phyloP scores from a whole-genome alignment of 2,888 invertebrate species.

The Mimachlamys varia region DNA sequence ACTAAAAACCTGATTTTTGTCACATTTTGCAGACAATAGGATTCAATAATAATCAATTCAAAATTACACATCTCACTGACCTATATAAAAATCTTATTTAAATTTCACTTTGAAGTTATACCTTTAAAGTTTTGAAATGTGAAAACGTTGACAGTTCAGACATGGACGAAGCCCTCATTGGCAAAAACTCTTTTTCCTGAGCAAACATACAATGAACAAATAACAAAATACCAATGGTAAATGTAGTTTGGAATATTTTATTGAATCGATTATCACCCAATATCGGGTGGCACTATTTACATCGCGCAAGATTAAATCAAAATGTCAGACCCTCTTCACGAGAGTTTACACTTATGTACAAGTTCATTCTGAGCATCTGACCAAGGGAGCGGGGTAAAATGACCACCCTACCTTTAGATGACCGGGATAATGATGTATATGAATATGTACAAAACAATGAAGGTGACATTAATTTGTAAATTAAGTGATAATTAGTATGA shows the following conservation, averaged over 20 bases:
- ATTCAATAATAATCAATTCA: too few relatives aligned
- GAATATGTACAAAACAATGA: not conserved
- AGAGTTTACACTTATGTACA: constrained; percentile 13
- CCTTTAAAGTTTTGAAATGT: too few relatives aligned
- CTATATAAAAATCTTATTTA: too few relatives aligned
- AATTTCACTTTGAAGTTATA: too few relatives aligned
- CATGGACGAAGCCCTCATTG: too few relatives aligned
- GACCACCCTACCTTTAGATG: not conserved
- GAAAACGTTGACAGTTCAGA: too few relatives aligned
- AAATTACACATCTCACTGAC: too few relatives aligned
- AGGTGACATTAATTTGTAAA: not conserved
- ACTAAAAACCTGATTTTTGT: too few relatives aligned
- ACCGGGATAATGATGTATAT: not conserved
- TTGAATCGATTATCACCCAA: constrained; percentile 1
- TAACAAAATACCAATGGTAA: not conserved
- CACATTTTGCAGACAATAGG: too few relatives aligned
- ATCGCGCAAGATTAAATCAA: not conserved
- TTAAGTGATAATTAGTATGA: not conserved
- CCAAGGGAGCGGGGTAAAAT: not conserved
- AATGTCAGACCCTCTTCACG: not conserved
- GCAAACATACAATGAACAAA: too few relatives aligned
- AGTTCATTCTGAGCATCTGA: not conserved
- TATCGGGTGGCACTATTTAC: constrained; percentile 11
- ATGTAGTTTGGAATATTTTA: constrained; percentile 25
- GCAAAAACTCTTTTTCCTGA: too few relatives aligned